These are phyloP conservation scores for Bryconaethiops microstoma DNA, from an alignment of 2,797 vertebrate species.

Conservation along the genomic window DNA sequence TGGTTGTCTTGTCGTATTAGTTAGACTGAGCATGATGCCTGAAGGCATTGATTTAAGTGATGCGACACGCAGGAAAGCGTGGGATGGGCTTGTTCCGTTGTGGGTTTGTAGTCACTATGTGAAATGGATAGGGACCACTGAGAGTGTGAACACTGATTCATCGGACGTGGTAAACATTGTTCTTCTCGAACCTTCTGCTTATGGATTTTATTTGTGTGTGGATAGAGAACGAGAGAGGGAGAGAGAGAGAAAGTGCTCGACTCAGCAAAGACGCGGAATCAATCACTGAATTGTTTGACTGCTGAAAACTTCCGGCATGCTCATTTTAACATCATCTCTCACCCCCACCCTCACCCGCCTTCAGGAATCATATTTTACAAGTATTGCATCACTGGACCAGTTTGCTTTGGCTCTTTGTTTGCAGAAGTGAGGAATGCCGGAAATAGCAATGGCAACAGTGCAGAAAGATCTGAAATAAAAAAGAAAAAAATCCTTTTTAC, in stretches of 20 bases:
- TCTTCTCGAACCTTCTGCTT: conserved; percentile 14
- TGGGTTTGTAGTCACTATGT: conserved; percentile 22
- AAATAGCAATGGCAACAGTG: conserved; percentile 14
- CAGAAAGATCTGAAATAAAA: background rate
- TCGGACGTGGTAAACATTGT: conserved; percentile 42
- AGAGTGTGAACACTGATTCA: conserved; percentile 43
- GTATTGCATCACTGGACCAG: conserved; percentile 39
- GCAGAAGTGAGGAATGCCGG: conserved; percentile 5
- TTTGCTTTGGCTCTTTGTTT: conserved; percentile 25
- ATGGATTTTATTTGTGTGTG: conserved; percentile 38
- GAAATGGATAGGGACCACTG: conserved; percentile 42
- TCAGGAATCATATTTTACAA: conserved; percentile 21
- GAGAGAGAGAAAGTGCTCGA: conserved; percentile 13
- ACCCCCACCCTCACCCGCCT: background rate
- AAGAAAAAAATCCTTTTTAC: background rate
- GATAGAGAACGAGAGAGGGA: background rate
- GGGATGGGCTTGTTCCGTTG: conserved; percentile 32
- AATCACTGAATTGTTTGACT: conserved; percentile 40
- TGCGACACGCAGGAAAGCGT: conserved; percentile 14
- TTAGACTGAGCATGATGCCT: conserved; percentile 17
- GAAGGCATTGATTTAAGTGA: conserved; percentile 34
- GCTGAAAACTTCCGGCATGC: conserved; percentile 4
- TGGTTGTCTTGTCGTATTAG: conserved; percentile 7
- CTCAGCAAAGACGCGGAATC: conserved; percentile 12
- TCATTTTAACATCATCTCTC: conserved; percentile 1